Conservation (phyloP, 2,797 vertebrate species). For the Ceryle rudis region DNA sequence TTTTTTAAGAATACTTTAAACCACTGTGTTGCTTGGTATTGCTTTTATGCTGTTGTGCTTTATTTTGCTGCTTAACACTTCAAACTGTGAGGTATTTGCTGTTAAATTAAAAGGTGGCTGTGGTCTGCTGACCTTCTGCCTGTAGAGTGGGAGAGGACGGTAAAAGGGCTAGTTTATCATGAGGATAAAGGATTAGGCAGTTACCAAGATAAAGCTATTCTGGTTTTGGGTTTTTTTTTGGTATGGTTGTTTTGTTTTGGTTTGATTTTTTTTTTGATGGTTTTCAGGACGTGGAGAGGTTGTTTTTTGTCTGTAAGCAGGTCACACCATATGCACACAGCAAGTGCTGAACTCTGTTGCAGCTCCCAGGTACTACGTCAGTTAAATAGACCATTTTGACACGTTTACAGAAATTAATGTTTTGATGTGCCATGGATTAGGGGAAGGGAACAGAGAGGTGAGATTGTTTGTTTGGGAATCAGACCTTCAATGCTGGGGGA, state of each 20-base stretch:
- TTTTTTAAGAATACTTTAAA: background rate
- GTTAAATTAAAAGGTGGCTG: background rate
- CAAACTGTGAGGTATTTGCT: background rate
- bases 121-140: background rate
- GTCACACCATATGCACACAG: background rate
- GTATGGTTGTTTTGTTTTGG: too few species aligned
- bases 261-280: background rate
- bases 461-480: background rate
- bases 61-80: background rate
- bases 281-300: background rate
- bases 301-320: background rate
- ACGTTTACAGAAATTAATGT: background rate
- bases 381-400: background rate
- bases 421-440: rapidly evolving
- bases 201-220: background rate
- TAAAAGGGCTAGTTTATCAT: background rate
- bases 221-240: too few species aligned
- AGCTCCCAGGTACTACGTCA: background rate
- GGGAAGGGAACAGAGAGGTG: too few species aligned
- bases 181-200: background rate
- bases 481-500: rapidly evolving
- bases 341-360: background rate
- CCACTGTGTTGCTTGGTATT: background rate
- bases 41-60: background rate
- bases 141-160: background rate